phyloP scores from a whole-genome alignment of 2,113 vertebrate species.

The Mormoops blainvillei region DNA sequence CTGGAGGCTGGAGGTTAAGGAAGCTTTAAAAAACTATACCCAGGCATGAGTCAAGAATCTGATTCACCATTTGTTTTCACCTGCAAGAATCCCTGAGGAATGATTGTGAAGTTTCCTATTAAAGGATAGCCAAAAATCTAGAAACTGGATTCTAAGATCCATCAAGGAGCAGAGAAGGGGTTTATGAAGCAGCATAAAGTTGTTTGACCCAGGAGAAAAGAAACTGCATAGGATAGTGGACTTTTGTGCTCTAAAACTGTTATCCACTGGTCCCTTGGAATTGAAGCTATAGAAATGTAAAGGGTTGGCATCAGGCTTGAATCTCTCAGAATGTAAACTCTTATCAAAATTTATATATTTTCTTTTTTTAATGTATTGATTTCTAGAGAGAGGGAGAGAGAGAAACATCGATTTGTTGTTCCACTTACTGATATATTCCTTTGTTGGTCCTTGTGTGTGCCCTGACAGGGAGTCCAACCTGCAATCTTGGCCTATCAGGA shows the following conservation, averaged over 20 bases:
- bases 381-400: too few species aligned
- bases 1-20: not conserved
- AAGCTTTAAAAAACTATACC: not conserved
- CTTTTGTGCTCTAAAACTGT: slow-evolving; percentile 27
- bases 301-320: slow-evolving; percentile 42
- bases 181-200: slow-evolving; percentile 86
- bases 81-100: not conserved
- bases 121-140: slow-evolving; percentile 40
- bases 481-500: too few species aligned
- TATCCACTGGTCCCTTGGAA: not conserved
- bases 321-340: slow-evolving; percentile 51
- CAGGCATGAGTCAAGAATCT: not conserved
- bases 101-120: not conserved
- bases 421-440: too few species aligned
- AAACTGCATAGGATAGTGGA: slow-evolving; percentile 19
- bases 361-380: not conserved
- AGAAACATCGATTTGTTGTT: too few species aligned
- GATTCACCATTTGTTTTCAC: not conserved
- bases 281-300: slow-evolving; percentile 37
- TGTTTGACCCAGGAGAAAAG: slow-evolving; percentile 56
- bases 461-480: too few species aligned
- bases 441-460: too few species aligned
- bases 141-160: slow-evolving; percentile 95
- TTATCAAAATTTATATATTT: slow-evolving; percentile 59
- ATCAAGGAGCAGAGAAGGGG: slow-evolving; percentile 96